Evolutionary conservation across 2,888 invertebrate genomes (phyloP).

Genomic region (Lochmaea crataegi): DNA sequence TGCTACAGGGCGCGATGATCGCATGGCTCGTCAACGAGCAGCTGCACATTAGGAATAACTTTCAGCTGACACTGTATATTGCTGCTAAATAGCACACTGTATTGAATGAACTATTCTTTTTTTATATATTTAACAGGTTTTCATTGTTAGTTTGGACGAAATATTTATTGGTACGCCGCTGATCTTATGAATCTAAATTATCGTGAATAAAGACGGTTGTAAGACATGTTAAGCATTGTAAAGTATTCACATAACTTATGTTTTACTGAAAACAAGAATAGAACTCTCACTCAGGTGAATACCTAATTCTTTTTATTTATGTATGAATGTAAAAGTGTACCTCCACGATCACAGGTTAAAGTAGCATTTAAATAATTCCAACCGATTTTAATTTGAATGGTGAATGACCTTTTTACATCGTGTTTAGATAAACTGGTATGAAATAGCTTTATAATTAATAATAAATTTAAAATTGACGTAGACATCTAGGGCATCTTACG

Average conservation of each 20-base stretch:
- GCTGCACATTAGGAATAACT: too few relatives aligned
- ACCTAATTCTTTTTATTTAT: slow-evolving; percentile 12
- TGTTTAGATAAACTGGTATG: not conserved
- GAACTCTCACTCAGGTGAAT: slow-evolving; percentile 12
- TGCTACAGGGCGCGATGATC: too few relatives aligned
- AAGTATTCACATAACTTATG: slow-evolving; percentile 12
- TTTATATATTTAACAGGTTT: too few relatives aligned
- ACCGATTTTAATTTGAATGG: slow-evolving; percentile 1
- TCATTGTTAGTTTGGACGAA: not conserved
- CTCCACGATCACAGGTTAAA: slow-evolving; percentile 1
- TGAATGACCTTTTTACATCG: not conserved
- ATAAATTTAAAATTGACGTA: not conserved
- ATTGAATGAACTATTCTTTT: too few relatives aligned
- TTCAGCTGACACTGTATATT: too few relatives aligned
- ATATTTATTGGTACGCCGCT: not conserved
- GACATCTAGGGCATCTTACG: not conserved
- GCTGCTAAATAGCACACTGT: too few relatives aligned
- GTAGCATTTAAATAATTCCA: slow-evolving; percentile 14
- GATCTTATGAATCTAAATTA: slow-evolving; percentile 9
- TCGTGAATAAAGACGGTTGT: slow-evolving; percentile 10
- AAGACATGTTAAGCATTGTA: slow-evolving; percentile 13
- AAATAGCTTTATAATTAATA: slow-evolving; percentile 4
- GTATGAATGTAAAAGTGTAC: not conserved
- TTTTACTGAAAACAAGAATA: slow-evolving; percentile 18
- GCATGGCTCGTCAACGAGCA: too few relatives aligned